Evolutionary conservation across 2,113 vertebrate genomes (phyloP).

Genomic region (Numida meleagris): DNA sequence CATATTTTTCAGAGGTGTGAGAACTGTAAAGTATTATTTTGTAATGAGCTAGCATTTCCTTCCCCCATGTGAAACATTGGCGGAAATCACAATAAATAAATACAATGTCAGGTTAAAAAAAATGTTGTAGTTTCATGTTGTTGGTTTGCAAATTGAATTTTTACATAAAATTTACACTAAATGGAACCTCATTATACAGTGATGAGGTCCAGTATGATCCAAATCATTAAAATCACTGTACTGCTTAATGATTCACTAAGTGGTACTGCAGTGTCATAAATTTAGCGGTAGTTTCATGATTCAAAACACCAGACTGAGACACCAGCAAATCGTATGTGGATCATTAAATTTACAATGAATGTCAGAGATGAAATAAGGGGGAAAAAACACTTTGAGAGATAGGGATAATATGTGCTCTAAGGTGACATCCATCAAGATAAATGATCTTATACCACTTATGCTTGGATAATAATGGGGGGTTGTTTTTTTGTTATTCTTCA

Average conservation of each 20-base stretch:
- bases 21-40: conserved; percentile 24
- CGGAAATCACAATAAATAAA: conserved; percentile 77
- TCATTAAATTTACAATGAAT: conserved; percentile 90
- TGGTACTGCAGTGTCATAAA: conserved; percentile 83
- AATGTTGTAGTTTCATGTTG: conserved; percentile 86
- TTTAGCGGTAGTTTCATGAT: conserved; percentile 85
- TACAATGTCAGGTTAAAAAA: conserved; percentile 79
- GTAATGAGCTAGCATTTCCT: conserved; percentile 18
- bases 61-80: conserved; percentile 47
- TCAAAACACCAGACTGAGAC: conserved; percentile 85
- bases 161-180: conserved; percentile 87
- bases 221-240: conserved; percentile 87
- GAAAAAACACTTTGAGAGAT: conserved; percentile 86
- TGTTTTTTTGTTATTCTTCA: conserved; percentile 82
- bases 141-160: conserved; percentile 88
- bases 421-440: conserved; percentile 88
- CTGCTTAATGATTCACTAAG: conserved; percentile 88
- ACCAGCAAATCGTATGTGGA: conserved; percentile 87
- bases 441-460: conserved; percentile 83
- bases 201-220: conserved; percentile 86
- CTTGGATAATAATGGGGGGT: conserved; percentile 82
- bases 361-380: conserved; percentile 88
- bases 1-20: not conserved
- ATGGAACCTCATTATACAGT: conserved; percentile 85
- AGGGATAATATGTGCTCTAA: conserved; percentile 87